phyloP scores from a whole-genome alignment of 2,888 invertebrate species.

The Tipula unca region DNA sequence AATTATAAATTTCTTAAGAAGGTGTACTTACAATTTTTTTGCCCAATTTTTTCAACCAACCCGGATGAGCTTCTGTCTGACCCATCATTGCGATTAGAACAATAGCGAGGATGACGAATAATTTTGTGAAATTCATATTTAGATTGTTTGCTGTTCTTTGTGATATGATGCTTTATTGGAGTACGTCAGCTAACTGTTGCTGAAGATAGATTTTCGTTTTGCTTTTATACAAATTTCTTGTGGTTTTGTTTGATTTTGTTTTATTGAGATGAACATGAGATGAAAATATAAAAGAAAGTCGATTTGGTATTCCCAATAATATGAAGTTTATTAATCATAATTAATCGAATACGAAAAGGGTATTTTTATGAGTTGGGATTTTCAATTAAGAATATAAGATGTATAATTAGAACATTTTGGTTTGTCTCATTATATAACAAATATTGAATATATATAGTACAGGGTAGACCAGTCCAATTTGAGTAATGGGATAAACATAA shows the following conservation, averaged over 20 bases:
- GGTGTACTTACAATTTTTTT: constrained; percentile 17
- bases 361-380: no score
- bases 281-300: background rate
- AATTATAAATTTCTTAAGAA: background rate
- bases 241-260: background rate
- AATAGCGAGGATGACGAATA: background rate
- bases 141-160: background rate
- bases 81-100: background rate
- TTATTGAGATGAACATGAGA: background rate
- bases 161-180: background rate
- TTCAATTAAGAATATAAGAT: no score
- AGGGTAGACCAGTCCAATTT: no score
- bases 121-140: background rate
- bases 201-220: background rate
- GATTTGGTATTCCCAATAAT: background rate
- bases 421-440: no score
- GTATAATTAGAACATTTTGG: no score
- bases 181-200: background rate
- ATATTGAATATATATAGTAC: no score
- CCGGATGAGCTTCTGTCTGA: background rate
- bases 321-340: no score
- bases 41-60: constrained; percentile 2
- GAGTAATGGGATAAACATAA: no score
- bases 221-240: no score
- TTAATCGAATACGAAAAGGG: no score